Percentiles rank a stretch among this genome's conserved stretches.
Evolutionary conservation across 2,113 vertebrate species (phyloP).

Genomic region (Lamprologus ornatipinnis): DNA sequence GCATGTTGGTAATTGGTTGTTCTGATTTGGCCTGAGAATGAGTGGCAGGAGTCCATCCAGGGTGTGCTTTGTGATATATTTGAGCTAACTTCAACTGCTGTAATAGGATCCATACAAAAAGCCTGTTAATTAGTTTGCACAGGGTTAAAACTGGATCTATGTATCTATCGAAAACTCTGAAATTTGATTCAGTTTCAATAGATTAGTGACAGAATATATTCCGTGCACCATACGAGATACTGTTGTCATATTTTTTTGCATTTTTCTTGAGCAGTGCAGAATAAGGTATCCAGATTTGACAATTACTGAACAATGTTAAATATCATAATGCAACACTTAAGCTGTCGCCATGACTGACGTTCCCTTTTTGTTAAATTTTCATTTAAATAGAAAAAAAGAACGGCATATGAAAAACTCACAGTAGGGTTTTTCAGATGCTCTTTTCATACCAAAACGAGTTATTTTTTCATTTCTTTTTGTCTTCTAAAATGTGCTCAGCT

Average conservation of each 20-base stretch:
- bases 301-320: background rate
- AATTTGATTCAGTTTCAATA: background rate
- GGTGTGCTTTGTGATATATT: background rate
- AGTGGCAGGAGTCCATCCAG: background rate
- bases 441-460: background rate
- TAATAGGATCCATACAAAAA: background rate
- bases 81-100: background rate
- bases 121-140: background rate
- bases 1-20: background rate
- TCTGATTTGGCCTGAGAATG: background rate
- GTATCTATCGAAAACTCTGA: background rate
- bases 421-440: background rate
- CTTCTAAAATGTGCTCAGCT: slow-evolving; percentile 10
- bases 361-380: background rate
- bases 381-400: background rate
- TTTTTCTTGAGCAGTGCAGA: background rate
- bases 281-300: background rate
- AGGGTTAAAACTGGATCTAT: background rate
- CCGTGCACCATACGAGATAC: background rate
- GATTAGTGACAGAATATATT: background rate
- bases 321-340: background rate
- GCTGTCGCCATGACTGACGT: background rate
- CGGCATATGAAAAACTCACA: background rate
- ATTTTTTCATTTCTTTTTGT: background rate
- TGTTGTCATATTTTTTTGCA: background rate